Evolutionary conservation across 2,888 invertebrate genomes (phyloP), one percentile per base, ranked within the genome.

Genomic region (Andrena hattorfiana): DNA sequence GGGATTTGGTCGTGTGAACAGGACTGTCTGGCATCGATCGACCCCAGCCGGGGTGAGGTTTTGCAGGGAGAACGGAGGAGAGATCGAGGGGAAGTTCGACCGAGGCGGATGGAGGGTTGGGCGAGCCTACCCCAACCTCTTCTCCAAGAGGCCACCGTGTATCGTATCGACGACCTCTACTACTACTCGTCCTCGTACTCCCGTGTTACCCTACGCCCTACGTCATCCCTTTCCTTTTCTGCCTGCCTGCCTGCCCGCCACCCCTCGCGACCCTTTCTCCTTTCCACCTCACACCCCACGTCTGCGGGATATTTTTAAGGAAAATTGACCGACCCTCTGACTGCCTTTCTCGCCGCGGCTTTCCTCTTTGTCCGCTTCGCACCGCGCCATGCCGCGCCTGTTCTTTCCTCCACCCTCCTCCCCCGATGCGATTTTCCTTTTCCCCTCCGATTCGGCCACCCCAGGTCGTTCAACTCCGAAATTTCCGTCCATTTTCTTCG

Each of bases 1-100:
- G 90, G 92, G 92, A 93, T 93, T 93, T 91, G 92, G 92, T 91
- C 91, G 93, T 92, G 92, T 90, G 93, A 93, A 93, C 92, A 91
- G 91, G 92, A 92, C 93, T 93, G 94, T 94, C 94, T 94, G 93
- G 94, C 93, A 94, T 94, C 94, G 94, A 94, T 94, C 94, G 93
- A 87, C 74, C 89, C 91, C 85, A 82, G 85, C 20, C 84, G 76
- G 87, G 77, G 80, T 77, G 84, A 85, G 85, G 84, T 79, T 86
- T 83, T 79, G 83, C 84, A 64, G 77, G 49, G 69, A 70, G 84
- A 83, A 68, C 56, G 32, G 87, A 83, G 83, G 85, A 77, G 87
- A 70, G 73, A 77, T 26, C 42, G 74, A 63, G 82, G 84, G 87
- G 81, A 77, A 71, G 77, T 71, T 77, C 71, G 83, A 63, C 62